Evolutionary conservation across 2,113 vertebrate species (phyloP).

Genomic region (Microcebus tavaratra): DNA sequence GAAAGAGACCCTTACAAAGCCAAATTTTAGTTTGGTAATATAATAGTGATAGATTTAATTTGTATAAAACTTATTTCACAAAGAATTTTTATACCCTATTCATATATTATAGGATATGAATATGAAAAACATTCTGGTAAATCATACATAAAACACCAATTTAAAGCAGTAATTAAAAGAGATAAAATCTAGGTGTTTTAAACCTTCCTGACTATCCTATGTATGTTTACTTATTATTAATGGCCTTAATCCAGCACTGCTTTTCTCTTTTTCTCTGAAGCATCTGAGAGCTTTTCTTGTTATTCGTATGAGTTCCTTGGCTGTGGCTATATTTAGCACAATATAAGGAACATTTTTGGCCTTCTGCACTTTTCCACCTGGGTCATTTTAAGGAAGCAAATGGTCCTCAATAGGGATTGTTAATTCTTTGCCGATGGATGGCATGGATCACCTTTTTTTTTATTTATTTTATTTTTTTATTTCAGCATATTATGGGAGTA

Average conservation of each 20-base stretch:
- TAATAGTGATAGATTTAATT: not conserved
- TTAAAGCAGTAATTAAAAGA: conserved; percentile 17
- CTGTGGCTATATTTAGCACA: not conserved
- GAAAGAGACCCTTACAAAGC: not conserved
- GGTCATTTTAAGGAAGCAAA: not conserved
- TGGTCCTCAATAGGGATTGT: not conserved
- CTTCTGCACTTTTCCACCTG: not conserved
- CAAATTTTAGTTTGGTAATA: not conserved
- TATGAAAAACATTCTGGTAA: not conserved
- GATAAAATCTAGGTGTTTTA: not conserved
- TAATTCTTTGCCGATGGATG: not conserved
- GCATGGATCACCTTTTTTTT: too few relatives aligned
- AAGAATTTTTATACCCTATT: not conserved
- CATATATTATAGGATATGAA: not conserved
- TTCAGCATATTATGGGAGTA: too few relatives aligned
- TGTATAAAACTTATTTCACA: not conserved
- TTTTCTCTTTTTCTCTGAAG: not conserved
- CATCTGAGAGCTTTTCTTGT: not conserved
- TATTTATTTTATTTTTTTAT: too few relatives aligned
- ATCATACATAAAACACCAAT: not conserved
- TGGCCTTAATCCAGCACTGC: not conserved
- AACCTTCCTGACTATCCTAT: not conserved
- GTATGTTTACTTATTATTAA: not conserved
- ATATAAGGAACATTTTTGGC: not conserved
- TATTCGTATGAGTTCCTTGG: not conserved